Evolutionary conservation across 2,797 vertebrate genomes (phyloP), one percentile per base, ranked within the genome.

Genomic region (Liasis olivaceus): DNA sequence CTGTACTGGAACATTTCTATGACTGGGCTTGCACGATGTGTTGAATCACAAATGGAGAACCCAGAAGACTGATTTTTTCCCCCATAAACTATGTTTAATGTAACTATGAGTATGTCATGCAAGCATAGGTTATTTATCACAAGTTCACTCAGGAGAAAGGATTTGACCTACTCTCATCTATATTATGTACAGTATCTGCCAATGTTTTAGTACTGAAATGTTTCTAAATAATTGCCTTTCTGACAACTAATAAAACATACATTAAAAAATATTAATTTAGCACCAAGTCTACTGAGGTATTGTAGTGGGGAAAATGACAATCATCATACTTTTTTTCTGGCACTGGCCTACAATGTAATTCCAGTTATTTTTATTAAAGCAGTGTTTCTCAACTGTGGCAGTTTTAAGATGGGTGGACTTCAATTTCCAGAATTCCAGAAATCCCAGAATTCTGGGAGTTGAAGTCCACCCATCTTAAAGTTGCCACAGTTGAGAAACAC

Each of bases 301-400:
- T 24, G 84, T 85, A 88, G 87, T 11, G 14, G 56, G 28, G n/a
- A 69, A 54, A 87, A 4, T 13, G 8, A 84, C 15, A 42, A n/a
- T 13, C 69, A 91, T 93, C 66, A 42, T 88, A 59, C 31, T 58
- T 0, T 20, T 87, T 84, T 69, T 42, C 62, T 85, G 60, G 20
- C 77, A 54, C 51, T 85, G 51, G 17, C 20, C 42, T 31, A 77
- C 28, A 54, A 86, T 85, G 22, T 94, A 84, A 90, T 94, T 92
- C 89, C 69, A 89, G 22, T 12, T 13, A 13, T 59, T 17, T 3
- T 12, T 9, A 66, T 0, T 0, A 81, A 81, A 47, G 20, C 47
- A 81, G 9, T 81, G 3, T 47, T 81, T 81, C 72, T 81, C 72
- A 81, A 81, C 22, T 36, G 22, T 24, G 72, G 72, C 72, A 81